Base-by-base conservation (phyloP, 1,140 invertebrate species). In the Aphidius gifuensis region DNA sequence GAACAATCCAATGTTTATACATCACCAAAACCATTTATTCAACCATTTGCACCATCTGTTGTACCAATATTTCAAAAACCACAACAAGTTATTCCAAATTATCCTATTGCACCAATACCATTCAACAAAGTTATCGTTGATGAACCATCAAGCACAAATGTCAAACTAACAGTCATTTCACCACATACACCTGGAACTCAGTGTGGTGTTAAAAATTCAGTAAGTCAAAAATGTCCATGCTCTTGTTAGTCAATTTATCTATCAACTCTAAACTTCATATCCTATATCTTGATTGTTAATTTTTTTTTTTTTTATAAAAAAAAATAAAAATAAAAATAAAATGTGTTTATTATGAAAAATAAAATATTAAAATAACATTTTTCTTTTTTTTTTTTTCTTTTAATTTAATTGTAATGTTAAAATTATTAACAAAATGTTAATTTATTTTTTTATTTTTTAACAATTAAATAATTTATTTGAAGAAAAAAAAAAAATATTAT, bases 191-290 rank as follows among this genome's bases (percentile, higher is more conserved):
- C 71, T 32, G 71, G 71, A 39, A 61, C 58, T 56, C 71, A 75
- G 53, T 83, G 81, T 43, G 81, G 81, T 58, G 65, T 78, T 40
- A 76, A 74, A 62, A 80, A 80, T 59, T 59, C 69, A 49, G 81
- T 83, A 69, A 74, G 73, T 71, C 44, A 50, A 46, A 16, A 56
- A 43, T 60, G 38, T 47, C 23, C 23, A 32, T 32, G 23, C 23
- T 53, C 9, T 43, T 45, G 51, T 55, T 55, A 16, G 53, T n/a
- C 39, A 38, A 38, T n/a, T 49, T 32, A 32, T 32, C 4, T 32
- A 32, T 32, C 23, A 32, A 32, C 23, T 32, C 23, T 40, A 42
- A 42, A 55, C 9, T 16, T 46, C 43, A 21, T 46, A 6, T 1
- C 2, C n/a, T 53, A 53, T 40, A 5, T 43, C 40, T 55, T 23